Base-by-base conservation (phyloP, 2,888 invertebrate genomes). In the Orthosia incerta region DNA sequence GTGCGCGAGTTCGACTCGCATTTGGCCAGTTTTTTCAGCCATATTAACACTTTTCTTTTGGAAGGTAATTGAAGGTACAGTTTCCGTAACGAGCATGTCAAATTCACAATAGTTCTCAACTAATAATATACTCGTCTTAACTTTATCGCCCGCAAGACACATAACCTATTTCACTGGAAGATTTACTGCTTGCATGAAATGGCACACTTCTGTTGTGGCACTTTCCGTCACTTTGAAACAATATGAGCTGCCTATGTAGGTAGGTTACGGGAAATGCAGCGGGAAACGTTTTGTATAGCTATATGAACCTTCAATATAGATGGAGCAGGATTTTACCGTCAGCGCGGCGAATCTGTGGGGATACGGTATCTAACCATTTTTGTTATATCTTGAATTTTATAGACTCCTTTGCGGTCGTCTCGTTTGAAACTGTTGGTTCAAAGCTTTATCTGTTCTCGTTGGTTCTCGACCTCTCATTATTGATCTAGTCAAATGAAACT, bases 161-260 rank as follows among this genome's bases (percentile, higher is more conserved):
- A 48, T 72, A 78, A 81, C 71, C 78, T 68, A 81, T 74, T 73
- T 78, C 59, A 20, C 67, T 45, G 48, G 18, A 56, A 81, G 61
- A 73, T 77, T 81, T 77, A 81, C 77, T 71, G 67, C 61, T 73
- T 51, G 61, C 61, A 23, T 57, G 63, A 70, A 69, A 55, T 69
- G 67, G 61, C 64, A 55, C 73, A 64, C 72, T n/a, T n/a, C n/a
- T 57, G 72, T 20, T 64, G 60, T 67, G n/a, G 70, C 73, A 76
- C 53, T 80, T 66, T 69, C 68, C 68, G 68, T 59, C 80, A 62
- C 71, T 60, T 3, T n/a, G 39, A 23, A 66, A 63, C 55, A 45
- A 56, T 69, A 69, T 57, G 46, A 46, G 45, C 31, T 57, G 48
- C 55, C 18, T 53, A 57, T 13, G 18, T 18, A 65, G 18, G 20